Evolutionary conservation across 2,888 invertebrate species (phyloP).

Genomic region (Nymphalis urticae): DNA sequence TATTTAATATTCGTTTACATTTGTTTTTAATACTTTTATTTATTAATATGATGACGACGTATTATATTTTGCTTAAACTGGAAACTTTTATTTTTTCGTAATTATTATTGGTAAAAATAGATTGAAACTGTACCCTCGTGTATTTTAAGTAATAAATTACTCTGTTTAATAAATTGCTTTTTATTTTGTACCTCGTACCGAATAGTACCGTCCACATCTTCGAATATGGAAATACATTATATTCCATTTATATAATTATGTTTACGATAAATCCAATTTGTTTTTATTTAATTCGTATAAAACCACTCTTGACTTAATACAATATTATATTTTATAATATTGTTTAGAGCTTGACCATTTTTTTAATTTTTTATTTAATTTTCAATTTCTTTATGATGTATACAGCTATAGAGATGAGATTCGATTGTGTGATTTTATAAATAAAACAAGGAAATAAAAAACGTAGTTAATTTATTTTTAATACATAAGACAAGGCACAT

Average conservation of each 20-base stretch:
- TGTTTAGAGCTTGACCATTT: too few species aligned
- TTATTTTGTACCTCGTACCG: neutral
- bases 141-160: constrained; percentile 30
- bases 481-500: constrained; percentile 23
- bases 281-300: too few species aligned
- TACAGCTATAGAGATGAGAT: too few species aligned
- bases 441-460: constrained; percentile 9
- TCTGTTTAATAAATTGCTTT: constrained; percentile 21
- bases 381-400: too few species aligned
- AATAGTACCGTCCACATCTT: too few species aligned
- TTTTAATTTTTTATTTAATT: too few species aligned
- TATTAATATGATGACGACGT: constrained; percentile 8
- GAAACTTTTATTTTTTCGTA: constrained; percentile 21
- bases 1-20: neutral
- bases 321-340: too few species aligned
- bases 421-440: neutral
- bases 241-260: too few species aligned
- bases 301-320: too few species aligned
- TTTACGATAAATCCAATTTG: too few species aligned
- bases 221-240: too few species aligned
- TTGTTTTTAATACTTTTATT: neutral
- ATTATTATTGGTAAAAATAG: constrained; percentile 29
- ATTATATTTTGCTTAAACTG: constrained; percentile 22
- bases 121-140: constrained; percentile 28
- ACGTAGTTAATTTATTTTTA: constrained; percentile 23